Base-by-base conservation (phyloP, 2,797 vertebrate genomes). In the Spatula versicolor region DNA sequence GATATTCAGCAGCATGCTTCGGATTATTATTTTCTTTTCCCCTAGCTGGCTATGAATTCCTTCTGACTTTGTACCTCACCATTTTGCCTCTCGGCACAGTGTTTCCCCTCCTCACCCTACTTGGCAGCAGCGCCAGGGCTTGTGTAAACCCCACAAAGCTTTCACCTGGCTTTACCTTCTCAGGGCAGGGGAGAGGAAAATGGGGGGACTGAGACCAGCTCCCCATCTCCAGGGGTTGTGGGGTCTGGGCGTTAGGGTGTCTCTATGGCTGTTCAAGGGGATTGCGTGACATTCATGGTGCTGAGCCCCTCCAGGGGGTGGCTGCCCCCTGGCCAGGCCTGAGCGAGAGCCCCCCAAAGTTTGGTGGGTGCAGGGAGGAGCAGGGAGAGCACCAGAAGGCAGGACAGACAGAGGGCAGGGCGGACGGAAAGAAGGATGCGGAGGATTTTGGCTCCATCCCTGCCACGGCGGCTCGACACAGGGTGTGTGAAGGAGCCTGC, bases 401-500 rank as follows among this genome's bases (percentile, higher is more conserved):
- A 73, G 74, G 91, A 88, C 41, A 90, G 83, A 90, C 54, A 13
- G 71, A 48, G 45, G 5, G 46, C 43, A 75, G 60, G 84, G 0
- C 26, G 48, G 58, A 45, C 37, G 60, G 26, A 39, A 83, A 77
- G 30, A 85, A 92, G 90, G 69, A 73, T 82, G 55, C 62, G n/a
- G 85, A 84, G 78, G 76, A 92, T 94, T 96, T 86, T 82, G 64
- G 85, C 60, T 60, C 31, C 3, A 13, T 74, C 66, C 71, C 80
- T 77, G 81, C 85, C 71, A 69, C 72, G 66, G 88, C 48, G 88
- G 89, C 91, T 95, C 94, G 88, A 96, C 25, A 35, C 86, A 88
- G 92, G 89, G 94, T 95, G 94, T 93, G 95, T 94, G 93, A 97
- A 97, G 94, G 90, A 96, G 89, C 94, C 90, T 84, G 90, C 95